A percentile compares a stretch with the other conserved stretches of the same genome.
Evolutionary conservation across 2,797 vertebrate species (phyloP).

Genomic region (Lutjanus campechanus): DNA sequence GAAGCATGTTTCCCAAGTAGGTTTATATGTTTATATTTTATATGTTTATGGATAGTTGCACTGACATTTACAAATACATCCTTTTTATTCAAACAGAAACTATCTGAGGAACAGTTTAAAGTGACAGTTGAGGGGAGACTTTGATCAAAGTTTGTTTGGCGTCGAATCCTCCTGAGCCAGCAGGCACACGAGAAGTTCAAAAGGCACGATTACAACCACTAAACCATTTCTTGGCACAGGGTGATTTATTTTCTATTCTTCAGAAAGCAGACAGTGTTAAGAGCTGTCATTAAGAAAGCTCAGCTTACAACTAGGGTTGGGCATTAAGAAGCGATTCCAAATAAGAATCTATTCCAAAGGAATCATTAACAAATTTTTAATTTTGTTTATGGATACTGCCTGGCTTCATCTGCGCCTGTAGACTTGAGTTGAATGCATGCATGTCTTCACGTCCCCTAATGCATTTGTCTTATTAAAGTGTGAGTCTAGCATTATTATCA

Average conservation of each 20-base stretch:
- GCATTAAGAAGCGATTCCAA: no score
- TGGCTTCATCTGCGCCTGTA: no score
- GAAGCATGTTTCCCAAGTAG: not conserved
- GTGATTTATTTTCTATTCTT: not conserved
- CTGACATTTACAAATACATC: not conserved
- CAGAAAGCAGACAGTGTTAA: not conserved
- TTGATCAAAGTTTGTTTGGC: conserved; percentile 18
- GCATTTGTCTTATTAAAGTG: no score
- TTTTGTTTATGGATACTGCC: no score
- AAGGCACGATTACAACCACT: not conserved
- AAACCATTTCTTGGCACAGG: conserved; percentile 3
- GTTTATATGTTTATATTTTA: not conserved
- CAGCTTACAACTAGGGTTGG: not conserved
- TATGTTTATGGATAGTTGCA: not conserved
- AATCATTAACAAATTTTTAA: no score
- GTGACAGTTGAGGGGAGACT: conserved; percentile 1
- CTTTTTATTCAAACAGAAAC: not conserved
- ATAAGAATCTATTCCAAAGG: no score
- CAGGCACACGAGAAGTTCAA: conserved; percentile 11
- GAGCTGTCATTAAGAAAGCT: not conserved
- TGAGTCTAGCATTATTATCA: no score
- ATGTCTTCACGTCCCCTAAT: no score
- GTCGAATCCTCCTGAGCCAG: not conserved
- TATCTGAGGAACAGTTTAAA: not conserved
- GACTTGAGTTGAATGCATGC: no score